Evolutionary conservation across 1,140 invertebrate species (phyloP).

Genomic region (Spodoptera litura): DNA sequence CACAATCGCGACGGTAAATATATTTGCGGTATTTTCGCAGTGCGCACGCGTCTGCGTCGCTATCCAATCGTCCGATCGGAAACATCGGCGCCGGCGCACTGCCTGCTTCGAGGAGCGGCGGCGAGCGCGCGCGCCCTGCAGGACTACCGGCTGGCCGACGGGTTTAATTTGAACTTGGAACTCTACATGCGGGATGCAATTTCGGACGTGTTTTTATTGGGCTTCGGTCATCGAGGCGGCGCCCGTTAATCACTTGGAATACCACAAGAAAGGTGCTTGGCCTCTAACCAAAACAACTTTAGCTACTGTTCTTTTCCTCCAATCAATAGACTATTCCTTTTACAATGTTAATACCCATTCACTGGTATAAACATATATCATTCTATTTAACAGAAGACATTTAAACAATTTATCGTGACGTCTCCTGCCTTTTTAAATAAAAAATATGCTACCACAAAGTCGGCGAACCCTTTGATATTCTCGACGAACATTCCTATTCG

Average conservation of each 20-base stretch:
- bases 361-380: not conserved
- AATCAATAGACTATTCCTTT: slow-evolving; percentile 4
- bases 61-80: slow-evolving; percentile 70
- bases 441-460: slow-evolving; percentile 46
- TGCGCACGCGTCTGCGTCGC: slow-evolving; percentile 53
- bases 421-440: slow-evolving; percentile 23
- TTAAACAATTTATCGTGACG: slow-evolving; percentile 30
- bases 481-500: slow-evolving; percentile 58
- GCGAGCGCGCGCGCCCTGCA: slow-evolving; percentile 61
- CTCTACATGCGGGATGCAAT: slow-evolving; percentile 63
- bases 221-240: slow-evolving; percentile 51
- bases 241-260: slow-evolving; percentile 69
- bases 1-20: slow-evolving; percentile 49
- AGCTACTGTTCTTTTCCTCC: not conserved
- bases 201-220: slow-evolving; percentile 67
- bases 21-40: slow-evolving; percentile 62
- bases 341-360: slow-evolving; percentile 17
- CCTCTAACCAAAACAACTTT: slow-evolving; percentile 59
- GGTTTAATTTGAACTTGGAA: slow-evolving; percentile 71
- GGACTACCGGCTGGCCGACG: slow-evolving; percentile 60
- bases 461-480: slow-evolving; percentile 69
- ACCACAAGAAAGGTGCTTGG: slow-evolving; percentile 62
- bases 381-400: slow-evolving; percentile 21
- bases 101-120: slow-evolving; percentile 52
- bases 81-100: slow-evolving; percentile 74